Conservation (phyloP, 2,888 invertebrate species). For the Oscheius sp. region DNA sequence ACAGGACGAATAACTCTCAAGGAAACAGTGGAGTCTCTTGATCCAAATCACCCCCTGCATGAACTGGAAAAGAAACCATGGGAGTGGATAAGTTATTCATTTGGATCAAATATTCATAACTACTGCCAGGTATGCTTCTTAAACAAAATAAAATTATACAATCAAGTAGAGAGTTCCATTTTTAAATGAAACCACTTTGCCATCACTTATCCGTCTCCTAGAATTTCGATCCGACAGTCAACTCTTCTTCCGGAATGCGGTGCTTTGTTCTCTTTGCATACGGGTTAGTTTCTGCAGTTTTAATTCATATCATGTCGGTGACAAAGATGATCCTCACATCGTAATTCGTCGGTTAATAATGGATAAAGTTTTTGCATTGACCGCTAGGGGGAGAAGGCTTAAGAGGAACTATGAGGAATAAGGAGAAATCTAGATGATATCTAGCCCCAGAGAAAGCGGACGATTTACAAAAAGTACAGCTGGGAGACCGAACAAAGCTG, state of each 20-base stretch:
- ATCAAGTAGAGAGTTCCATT: slow-evolving; percentile 15
- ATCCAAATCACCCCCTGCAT: slow-evolving; percentile 2
- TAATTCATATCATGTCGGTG: too few species aligned
- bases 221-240: slow-evolving; percentile 12
- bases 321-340: too few species aligned
- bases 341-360: too few species aligned
- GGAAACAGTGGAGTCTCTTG: slow-evolving; percentile 10
- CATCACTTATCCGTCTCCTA: background rate
- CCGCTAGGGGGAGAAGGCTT: too few species aligned
- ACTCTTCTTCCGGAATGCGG: background rate
- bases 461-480: too few species aligned
- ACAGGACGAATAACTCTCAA: slow-evolving; percentile 9
- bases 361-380: too few species aligned
- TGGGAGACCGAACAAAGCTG: too few species aligned
- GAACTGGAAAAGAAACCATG: slow-evolving; percentile 3
- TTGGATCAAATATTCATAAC: slow-evolving; percentile 12
- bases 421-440: too few species aligned
- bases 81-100: slow-evolving; percentile 13
- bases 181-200: background rate
- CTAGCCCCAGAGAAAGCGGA: too few species aligned
- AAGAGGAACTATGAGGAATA: too few species aligned
- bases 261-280: background rate
- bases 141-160: background rate
- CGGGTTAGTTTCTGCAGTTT: too few species aligned
- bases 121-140: slow-evolving; percentile 1